Evolutionary conservation across 2,113 vertebrate species (phyloP).

Genomic region (Cavia porcellus): DNA sequence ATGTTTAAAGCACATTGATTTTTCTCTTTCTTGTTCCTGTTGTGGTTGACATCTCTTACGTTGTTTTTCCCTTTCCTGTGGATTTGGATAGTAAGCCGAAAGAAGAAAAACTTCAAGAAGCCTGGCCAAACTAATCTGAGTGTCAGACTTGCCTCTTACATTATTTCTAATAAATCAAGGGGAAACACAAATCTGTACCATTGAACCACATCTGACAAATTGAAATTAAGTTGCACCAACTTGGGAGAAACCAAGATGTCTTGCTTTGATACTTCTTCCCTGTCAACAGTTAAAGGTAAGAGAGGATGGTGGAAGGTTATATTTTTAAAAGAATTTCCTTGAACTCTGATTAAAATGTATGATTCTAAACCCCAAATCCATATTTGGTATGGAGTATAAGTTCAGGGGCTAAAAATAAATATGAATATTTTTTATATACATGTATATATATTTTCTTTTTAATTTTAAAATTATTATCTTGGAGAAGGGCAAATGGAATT

Average conservation of each 20-base stretch:
- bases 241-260: slow-evolving; percentile 86
- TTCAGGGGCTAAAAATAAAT: slow-evolving; percentile 60
- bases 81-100: slow-evolving; percentile 65
- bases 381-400: background rate
- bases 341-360: slow-evolving; percentile 59
- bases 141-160: slow-evolving; percentile 89
- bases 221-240: slow-evolving; percentile 90
- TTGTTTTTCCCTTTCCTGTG: slow-evolving; percentile 64
- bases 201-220: slow-evolving; percentile 87
- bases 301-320: slow-evolving; percentile 10
- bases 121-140: slow-evolving; percentile 81
- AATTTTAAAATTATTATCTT: slow-evolving; percentile 69
- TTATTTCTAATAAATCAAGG: slow-evolving; percentile 92
- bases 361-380: slow-evolving; percentile 53
- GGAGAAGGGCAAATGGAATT: slow-evolving; percentile 70
- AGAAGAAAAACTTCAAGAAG: slow-evolving; percentile 76
- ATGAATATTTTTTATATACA: slow-evolving; percentile 61
- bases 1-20: slow-evolving; percentile 86
- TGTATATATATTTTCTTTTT: slow-evolving; percentile 65
- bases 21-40: slow-evolving; percentile 65
- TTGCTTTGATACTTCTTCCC: slow-evolving; percentile 83
- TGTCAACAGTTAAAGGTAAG: slow-evolving; percentile 83
- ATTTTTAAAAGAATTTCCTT: slow-evolving; percentile 63
- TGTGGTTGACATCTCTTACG: slow-evolving; percentile 78
- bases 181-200: slow-evolving; percentile 86